Base-by-base conservation (phyloP, 2,797 vertebrate genomes). In the Acipenser transmontanus region DNA sequence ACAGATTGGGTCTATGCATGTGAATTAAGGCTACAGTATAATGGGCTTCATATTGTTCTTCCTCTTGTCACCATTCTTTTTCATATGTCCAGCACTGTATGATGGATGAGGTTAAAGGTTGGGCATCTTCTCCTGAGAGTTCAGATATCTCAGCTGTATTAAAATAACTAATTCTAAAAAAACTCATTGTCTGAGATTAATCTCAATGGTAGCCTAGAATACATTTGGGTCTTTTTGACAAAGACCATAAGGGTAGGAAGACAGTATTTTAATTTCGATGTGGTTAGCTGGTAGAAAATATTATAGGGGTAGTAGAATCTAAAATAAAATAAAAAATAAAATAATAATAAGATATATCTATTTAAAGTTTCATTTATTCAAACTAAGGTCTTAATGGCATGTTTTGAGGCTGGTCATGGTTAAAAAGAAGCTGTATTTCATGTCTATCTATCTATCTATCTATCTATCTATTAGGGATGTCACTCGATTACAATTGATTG, bases 101-200 rank as follows among this genome's bases (percentile, higher is more conserved):
- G 91, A 92, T 91, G 85, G 87, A 92, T 92, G 88, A 84, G 89
- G 89, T 91, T 76, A 85, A 83, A 89, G 89, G 87, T 89, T 83
- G 1, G 74, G 79, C 87, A 85, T 85, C 81, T 71, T 88, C 82
- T 88, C 84, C 79, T 73, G 66, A 75, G 80, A 83, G 87, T 88
- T 88, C 81, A 84, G 73, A 63, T 73, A 84, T 82, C 79, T 81
- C 77, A 89, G 85, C 86, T 86, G 81, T 78, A 77, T 82, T 79
- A 76, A 80, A 84, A 80, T 83, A 82, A 80, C 79, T 73, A 72
- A 60, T 66, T 68, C 67, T 64, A 65, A 66, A 69, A 34, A 68
- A 76, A 77, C 78, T 82, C 78, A 82, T 70, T 74, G 74, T 66
- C 49, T 48, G 34, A 62, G 73, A 70, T 69, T 69, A 66, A 69